A percentile compares a stretch with the other conserved stretches of the same genome.
These are phyloP conservation scores for Halocynthia roretzi DNA, from an alignment of 23 tunicate genomes.

Conservation along the genomic window DNA sequence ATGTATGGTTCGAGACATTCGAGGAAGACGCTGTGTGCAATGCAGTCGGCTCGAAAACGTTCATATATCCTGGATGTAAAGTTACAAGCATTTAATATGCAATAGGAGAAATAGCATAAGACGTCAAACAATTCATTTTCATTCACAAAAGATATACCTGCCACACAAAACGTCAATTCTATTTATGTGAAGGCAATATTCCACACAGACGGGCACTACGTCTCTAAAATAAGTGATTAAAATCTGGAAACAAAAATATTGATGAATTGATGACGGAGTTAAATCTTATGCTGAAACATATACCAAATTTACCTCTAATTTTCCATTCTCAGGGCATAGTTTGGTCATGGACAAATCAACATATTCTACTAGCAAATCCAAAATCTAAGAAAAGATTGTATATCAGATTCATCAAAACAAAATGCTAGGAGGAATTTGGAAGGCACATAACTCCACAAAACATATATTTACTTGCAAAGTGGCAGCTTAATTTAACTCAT, in stretches of 20 bases:
- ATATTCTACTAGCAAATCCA: conserved; percentile 77
- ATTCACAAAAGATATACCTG: conserved; percentile 26
- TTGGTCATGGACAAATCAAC: conserved; percentile 89
- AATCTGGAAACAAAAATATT: conserved; percentile 35
- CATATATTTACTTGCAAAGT: too few species aligned
- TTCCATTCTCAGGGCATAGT: conserved; percentile 86
- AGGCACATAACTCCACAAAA: too few species aligned
- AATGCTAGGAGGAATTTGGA: too few species aligned
- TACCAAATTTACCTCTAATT: conserved; percentile 52
- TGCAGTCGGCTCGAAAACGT: conserved; percentile 66
- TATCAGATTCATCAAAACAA: too few species aligned
- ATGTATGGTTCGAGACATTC: conserved; percentile 95
- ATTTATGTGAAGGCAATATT: conserved; percentile 71
- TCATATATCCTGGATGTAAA: conserved; percentile 56
- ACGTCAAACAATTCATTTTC: too few species aligned
- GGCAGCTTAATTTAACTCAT: too few species aligned
- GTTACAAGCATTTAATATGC: background rate
- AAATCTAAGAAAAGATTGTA: conserved; percentile 34
- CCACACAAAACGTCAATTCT: conserved; percentile 81
- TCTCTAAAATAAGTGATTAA: conserved; percentile 66
- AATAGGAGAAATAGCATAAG: too few species aligned
- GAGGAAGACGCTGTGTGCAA: conserved; percentile 86
- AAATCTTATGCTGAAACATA: background rate
- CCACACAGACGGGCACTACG: conserved; percentile 90
- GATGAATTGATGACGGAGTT: background rate